Evolutionary conservation across 2,113 vertebrate species (phyloP), one percentile per base, ranked within the genome.

Genomic region (Engraulis encrasicolus): DNA sequence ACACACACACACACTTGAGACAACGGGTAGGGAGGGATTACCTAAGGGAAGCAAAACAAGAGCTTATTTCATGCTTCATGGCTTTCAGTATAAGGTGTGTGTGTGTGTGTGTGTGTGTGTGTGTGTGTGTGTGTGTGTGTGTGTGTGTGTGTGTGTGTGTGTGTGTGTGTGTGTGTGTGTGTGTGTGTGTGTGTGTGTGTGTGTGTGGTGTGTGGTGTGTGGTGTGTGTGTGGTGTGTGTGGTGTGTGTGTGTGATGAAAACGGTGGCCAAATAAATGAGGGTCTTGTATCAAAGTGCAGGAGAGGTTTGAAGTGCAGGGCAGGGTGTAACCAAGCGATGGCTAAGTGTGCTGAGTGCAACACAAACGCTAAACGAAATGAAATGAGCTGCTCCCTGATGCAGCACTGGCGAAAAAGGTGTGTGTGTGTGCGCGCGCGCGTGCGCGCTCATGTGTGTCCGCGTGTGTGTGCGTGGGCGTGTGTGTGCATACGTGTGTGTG

Each of bases 71-170:
- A 87, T 79, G 81, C 81, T 36, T 50, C 36, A 84, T 82, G 77
- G 40, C 85, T 85, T 88, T 86, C 84, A 81, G 58, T 27, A 84
- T n/a, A 80, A 31, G 80, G 45, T 20, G 40, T 85, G 80, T 89
- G 84, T 86, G 4, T 81, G 9, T 80, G 19, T 45, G 74, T 77
- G 18, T 12, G 50, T 34, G 74, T 36, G 66, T 34, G 54, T 82
- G 54, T 54, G 38, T 49, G 18, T 15, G 17, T 19, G 20, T 4
- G 17, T 54, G 50, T 54, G 50, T 19, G 20, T 15, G 4, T 3
- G 14, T 20, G 18, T 19, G 50, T 19, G 4, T n/a, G n/a, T n/a
- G n/a, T n/a, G n/a, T n/a, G n/a, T n/a, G n/a, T n/a, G 20, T 14
- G 14, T 19, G 17, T 54, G 50, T 14, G 50, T 54, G 14, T 14